A percentile compares a stretch with the other conserved stretches of the same genome.
phyloP scores from a whole-genome alignment of 1,140 invertebrate genomes.

The Wiebesia pumilae region DNA sequence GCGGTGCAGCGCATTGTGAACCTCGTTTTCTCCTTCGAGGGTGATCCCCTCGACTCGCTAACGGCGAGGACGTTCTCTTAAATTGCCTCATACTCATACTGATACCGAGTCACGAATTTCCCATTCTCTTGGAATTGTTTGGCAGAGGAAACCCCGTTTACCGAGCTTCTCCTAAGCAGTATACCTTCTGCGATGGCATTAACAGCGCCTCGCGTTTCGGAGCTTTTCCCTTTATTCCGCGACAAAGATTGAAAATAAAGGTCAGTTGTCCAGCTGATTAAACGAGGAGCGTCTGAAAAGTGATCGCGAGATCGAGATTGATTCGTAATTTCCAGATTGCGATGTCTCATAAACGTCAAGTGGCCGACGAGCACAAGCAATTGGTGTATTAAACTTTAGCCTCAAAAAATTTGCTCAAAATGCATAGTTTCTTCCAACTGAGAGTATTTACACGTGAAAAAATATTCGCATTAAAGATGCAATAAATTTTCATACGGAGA shows the following conservation, averaged over 20 bases:
- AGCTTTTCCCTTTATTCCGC: background rate
- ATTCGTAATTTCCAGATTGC: too few species aligned
- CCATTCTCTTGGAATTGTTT: slow-evolving; percentile 17
- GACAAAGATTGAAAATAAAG: background rate
- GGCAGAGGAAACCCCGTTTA: background rate
- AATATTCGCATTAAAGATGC: too few species aligned
- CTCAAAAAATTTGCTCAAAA: too few species aligned
- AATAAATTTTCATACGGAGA: too few species aligned
- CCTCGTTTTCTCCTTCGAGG: background rate
- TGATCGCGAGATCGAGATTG: too few species aligned
- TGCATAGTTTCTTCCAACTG: too few species aligned
- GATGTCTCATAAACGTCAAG: too few species aligned
- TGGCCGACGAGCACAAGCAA: too few species aligned
- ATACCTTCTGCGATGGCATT: background rate
- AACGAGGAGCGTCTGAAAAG: background rate
- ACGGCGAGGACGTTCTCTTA: slow-evolving; percentile 3
- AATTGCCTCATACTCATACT: slow-evolving; percentile 23
- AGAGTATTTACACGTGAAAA: too few species aligned
- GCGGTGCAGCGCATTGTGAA: background rate
- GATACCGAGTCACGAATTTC: slow-evolving; percentile 6
- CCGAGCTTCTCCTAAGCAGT: background rate
- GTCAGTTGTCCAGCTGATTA: background rate
- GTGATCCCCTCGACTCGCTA: background rate
- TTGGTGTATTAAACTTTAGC: too few species aligned
- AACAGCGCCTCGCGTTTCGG: background rate